phyloP scores from a whole-genome alignment of 2,113 vertebrate genomes.

The Centropus bengalensis region DNA sequence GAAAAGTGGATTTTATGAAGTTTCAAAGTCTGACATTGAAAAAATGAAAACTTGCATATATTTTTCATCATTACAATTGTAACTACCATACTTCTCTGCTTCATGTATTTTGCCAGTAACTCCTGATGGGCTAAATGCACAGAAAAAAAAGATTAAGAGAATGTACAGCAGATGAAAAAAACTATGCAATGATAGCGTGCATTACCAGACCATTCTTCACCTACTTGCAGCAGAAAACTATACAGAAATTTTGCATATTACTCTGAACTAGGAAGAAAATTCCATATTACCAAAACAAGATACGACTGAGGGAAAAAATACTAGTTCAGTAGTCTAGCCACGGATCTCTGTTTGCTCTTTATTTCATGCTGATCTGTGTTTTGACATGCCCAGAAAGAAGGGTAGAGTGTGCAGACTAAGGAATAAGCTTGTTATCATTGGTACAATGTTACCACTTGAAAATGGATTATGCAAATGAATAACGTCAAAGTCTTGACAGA shows the following conservation, averaged over 20 bases:
- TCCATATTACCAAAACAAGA: not conserved
- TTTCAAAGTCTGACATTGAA: not conserved
- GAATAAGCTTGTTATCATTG: not conserved
- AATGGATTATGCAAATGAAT: not conserved
- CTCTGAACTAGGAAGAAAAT: not conserved
- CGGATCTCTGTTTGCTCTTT: not conserved
- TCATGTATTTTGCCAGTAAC: not conserved
- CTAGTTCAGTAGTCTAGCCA: not conserved
- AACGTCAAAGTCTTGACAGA: not conserved
- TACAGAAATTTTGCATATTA: not conserved
- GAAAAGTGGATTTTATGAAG: not conserved
- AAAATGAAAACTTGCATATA: not conserved
- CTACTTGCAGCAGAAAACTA: not conserved
- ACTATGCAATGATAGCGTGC: not conserved
- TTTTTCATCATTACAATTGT: not conserved
- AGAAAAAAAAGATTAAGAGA: not conserved
- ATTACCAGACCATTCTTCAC: not conserved
- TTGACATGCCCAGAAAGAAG: not conserved
- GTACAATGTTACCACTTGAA: not conserved
- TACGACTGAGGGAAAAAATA: not conserved
- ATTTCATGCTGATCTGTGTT: not conserved
- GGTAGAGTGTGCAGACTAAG: not conserved
- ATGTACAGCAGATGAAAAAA: not conserved
- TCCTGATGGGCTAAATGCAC: not conserved
- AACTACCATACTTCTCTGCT: not conserved